Base-by-base conservation (phyloP, 2,888 invertebrate genomes). In the Podotricha telesiphe region DNA sequence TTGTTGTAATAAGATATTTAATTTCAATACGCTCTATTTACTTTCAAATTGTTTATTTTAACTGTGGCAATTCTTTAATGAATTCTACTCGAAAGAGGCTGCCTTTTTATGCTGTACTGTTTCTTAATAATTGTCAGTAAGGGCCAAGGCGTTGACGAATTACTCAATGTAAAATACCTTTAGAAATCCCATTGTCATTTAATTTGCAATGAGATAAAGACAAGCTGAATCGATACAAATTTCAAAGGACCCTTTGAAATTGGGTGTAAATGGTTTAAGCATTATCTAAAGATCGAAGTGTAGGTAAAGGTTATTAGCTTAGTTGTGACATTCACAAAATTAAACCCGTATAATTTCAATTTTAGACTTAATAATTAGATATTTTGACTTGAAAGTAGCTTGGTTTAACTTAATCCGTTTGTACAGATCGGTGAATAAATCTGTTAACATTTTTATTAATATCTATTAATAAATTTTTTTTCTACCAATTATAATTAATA, bases 311-410 rank as follows among this genome's bases (percentile, higher is more conserved):
- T 45, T 61, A 28, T 15, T 13, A 34, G 40, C 53, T 28, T 22
- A 56, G 7, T 56, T 59, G 40, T 67, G 69, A 71, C 71, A 68
- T 71, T 71, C 65, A 66, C 48, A 61, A 61, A 53, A 55, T 67
- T 50, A 62, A 69, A 34, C 53, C 66, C 34, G 28, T 61, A 13
- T 48, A 66, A 71, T 63, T 71, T 47, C 15, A 71, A 71, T 71
- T 67, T 69, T 51, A 66, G 40, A 63, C 47, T 37, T 64, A 62
- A 19, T 55, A 13, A 19, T 59, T 53, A n/a, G n/a, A n/a, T n/a
- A 64, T 69, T 64, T 71, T 69, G 66, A 55, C 69, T 67, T 61
- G 66, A 53, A 53, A 58, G 37, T 42, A 19, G n/a, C 15, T 47
- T 37, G 7, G 48, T 63, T 45, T 17, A 17, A n/a, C 17, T 55